A percentile compares a stretch with the other conserved stretches of the same genome.
These are phyloP conservation scores for Desoria tigrina DNA, from an alignment of 2,888 invertebrate genomes.

Conservation along the genomic window DNA sequence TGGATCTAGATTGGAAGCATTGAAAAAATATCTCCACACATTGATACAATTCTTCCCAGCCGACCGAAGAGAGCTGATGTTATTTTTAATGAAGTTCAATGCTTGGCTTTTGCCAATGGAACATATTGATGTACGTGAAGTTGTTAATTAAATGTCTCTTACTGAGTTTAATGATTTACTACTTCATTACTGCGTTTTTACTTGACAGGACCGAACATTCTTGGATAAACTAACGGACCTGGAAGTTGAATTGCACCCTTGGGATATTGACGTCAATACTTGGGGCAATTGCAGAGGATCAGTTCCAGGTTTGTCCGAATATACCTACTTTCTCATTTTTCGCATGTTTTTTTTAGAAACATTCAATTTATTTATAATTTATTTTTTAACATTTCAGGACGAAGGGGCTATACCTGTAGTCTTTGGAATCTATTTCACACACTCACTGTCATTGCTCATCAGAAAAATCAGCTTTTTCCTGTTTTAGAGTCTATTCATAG, in stretches of 20 bases:
- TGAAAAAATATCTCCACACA: constrained; percentile 72
- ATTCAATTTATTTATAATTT: constrained; percentile 2
- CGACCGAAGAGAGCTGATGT: constrained; percentile 65
- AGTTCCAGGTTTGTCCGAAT: constrained; percentile 58
- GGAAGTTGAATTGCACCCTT: constrained; percentile 46
- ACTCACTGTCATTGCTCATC: constrained; percentile 74
- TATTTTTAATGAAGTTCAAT: constrained; percentile 66
- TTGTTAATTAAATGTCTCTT: neutral
- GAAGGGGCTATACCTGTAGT: constrained; percentile 89
- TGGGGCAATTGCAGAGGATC: constrained; percentile 86
- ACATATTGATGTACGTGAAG: constrained; percentile 53
- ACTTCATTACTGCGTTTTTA: neutral
- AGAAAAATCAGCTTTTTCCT: constrained; percentile 58
- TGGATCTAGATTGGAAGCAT: constrained; percentile 70
- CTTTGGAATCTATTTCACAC: constrained; percentile 94
- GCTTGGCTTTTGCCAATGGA: constrained; percentile 60
- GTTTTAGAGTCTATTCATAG: constrained; percentile 80
- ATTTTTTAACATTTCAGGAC: constrained; percentile 22
- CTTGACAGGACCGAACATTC: constrained; percentile 24
- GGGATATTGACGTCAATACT: constrained; percentile 55
- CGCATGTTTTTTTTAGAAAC: neutral
- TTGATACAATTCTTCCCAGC: constrained; percentile 79
- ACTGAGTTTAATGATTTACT: neutral
- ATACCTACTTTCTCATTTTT: neutral
- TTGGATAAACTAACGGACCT: constrained; percentile 60